Evolutionary conservation across 2,888 invertebrate genomes (phyloP), one percentile per base, ranked within the genome.

Genomic region (Eilema depressum): DNA sequence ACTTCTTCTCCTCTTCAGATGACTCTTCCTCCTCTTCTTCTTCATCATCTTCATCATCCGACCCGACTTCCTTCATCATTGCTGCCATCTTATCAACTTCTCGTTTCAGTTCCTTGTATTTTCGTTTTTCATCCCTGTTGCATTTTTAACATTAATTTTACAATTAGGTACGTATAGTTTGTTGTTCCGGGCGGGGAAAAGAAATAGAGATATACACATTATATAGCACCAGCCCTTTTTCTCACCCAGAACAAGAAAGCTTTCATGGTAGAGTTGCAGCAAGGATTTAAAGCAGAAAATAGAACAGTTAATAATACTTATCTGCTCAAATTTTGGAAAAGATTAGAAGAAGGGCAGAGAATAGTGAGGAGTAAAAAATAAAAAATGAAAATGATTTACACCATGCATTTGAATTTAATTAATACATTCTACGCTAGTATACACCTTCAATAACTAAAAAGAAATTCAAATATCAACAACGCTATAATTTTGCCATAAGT

Each of bases 81-180:
- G 97, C 97, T 0, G 98, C 98, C 98, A 98, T 98, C 93, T 98
- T 98, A 86, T 98, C 98, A 14, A 98, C 98, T 93, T 98, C 98
- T 79, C 98, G 98, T 89, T 98, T 98, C 60, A 98, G 91, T 80
- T 96, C 96, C 86, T 97, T 98, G 91, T 97, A 98, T 91, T 98
- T 98, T 85, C 97, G 97, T 86, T 97, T 98, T 84, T 98, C 98
- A 59, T 97, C 97, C 83, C 96, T 97, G 84, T 70, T 41, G 37
- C n/a, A 33, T 14, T n/a, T n/a, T 7, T 20, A 62, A 20, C n/a
- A n/a, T n/a, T n/a, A n/a, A n/a, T n/a, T n/a, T n/a, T n/a, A n/a
- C 25, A 28, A 33, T n/a, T 12, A 26, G 20, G 33, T 33, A 37
- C 14, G 3, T 30, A 17, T 12, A 37, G 33, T 37, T 37, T 37